These are phyloP conservation scores for Arctia plantaginis DNA, from an alignment of 2,888 invertebrate genomes.

Conservation along the genomic window DNA sequence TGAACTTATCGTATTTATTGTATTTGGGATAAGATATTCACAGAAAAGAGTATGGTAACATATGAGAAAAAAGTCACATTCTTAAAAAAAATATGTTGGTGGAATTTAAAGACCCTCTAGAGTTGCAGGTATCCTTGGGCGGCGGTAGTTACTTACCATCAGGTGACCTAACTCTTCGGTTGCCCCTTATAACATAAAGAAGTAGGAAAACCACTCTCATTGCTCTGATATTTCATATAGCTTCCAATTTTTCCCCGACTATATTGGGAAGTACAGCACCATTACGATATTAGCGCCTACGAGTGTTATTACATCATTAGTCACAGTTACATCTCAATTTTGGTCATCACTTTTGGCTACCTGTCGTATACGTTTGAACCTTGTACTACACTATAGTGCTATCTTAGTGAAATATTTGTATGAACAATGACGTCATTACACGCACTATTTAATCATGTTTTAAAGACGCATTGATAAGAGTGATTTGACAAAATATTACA, in stretches of 20 bases:
- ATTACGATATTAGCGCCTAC: conserved; percentile 37
- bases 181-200: background rate
- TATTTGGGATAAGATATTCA: conserved; percentile 1
- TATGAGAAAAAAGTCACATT: too few relatives aligned
- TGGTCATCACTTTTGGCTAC: conserved; percentile 23
- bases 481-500: too few relatives aligned
- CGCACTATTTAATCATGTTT: too few relatives aligned
- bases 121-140: too few relatives aligned
- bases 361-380: conserved; percentile 29
- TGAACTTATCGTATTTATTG: conserved; percentile 58
- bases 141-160: too few relatives aligned
- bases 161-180: background rate
- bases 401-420: too few relatives aligned
- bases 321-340: conserved; percentile 34
- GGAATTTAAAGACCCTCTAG: too few relatives aligned
- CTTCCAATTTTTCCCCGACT: background rate
- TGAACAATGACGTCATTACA: too few relatives aligned
- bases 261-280: conserved; percentile 11
- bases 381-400: conserved; percentile 22
- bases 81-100: too few relatives aligned
- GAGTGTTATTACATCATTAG: conserved; percentile 36
- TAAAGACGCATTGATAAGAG: too few relatives aligned
- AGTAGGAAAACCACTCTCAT: background rate
- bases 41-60: background rate
- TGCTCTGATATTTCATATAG: background rate